Conservation (phyloP, 2,113 vertebrate genomes). For the Carassius auratus region DNA sequence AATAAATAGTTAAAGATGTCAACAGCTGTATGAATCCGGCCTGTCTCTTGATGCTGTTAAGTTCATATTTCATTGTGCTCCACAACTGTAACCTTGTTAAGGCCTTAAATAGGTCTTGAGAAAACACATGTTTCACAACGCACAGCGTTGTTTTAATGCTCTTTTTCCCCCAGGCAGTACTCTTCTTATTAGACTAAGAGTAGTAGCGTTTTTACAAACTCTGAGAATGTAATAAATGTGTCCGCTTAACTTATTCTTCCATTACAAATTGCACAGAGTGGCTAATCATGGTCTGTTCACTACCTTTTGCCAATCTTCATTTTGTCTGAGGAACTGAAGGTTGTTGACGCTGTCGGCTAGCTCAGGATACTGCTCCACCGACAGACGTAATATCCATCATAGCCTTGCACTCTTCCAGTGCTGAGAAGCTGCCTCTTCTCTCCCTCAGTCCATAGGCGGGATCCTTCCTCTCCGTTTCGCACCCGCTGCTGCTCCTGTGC, state of each 20-base stretch:
- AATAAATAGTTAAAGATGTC: slow-evolving; percentile 56
- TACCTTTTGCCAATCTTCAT: slow-evolving; percentile 99
- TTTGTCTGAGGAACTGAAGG: slow-evolving; percentile 98
- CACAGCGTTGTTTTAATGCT: slow-evolving; percentile 77
- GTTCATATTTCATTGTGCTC: slow-evolving; percentile 50
- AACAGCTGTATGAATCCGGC: slow-evolving; percentile 46
- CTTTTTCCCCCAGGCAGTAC: background rate
- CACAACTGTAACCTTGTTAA: slow-evolving; percentile 72
- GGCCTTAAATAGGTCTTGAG: slow-evolving; percentile 69
- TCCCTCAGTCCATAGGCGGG: slow-evolving; percentile 94
- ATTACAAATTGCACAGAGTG: slow-evolving; percentile 7
- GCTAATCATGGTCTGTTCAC: slow-evolving; percentile 74
- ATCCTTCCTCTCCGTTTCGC: slow-evolving; percentile 91
- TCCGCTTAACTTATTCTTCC: background rate
- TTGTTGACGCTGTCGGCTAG: slow-evolving; percentile 96
- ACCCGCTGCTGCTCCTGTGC: slow-evolving; percentile 92
- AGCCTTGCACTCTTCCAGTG: slow-evolving; percentile 93
- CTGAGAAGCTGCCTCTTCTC: slow-evolving; percentile 97
- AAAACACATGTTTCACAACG: slow-evolving; percentile 77
- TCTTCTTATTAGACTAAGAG: slow-evolving; percentile 2
- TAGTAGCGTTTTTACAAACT: slow-evolving; percentile 1
- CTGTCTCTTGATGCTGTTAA: slow-evolving; percentile 16
- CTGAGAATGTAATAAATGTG: slow-evolving; percentile 55
- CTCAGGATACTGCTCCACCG: slow-evolving; percentile 99
- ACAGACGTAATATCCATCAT: slow-evolving; percentile 98